Conservation (phyloP, 1,140 invertebrate genomes). For the Cydia amplana region DNA sequence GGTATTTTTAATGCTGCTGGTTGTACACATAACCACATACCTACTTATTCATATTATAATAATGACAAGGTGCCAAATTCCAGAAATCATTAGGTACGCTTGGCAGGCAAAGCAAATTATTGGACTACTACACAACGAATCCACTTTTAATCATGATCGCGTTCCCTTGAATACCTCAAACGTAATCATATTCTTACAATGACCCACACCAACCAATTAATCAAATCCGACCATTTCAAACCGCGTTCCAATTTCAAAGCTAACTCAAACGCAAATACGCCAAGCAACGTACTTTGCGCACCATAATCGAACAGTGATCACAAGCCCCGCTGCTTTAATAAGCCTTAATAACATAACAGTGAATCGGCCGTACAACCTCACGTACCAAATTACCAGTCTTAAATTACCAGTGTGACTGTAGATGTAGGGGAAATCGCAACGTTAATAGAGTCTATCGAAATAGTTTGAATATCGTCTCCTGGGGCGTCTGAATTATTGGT, state of each 20-base stretch:
- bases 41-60: no score
- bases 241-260: slow-evolving; percentile 19
- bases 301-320: slow-evolving; percentile 44
- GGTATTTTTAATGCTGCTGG: no score
- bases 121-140: no score
- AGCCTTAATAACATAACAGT: slow-evolving; percentile 45
- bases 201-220: neutral
- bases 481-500: slow-evolving; percentile 69
- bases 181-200: neutral
- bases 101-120: no score
- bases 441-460: slow-evolving; percentile 63
- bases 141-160: neutral
- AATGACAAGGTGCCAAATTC: no score
- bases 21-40: no score
- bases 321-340: slow-evolving; percentile 42
- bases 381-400: slow-evolving; percentile 55
- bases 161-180: slow-evolving; percentile 9
- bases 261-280: slow-evolving; percentile 22
- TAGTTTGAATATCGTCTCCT: slow-evolving; percentile 57
- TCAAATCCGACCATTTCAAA: slow-evolving; percentile 27
- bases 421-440: slow-evolving; percentile 63
- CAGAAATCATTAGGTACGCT: no score
- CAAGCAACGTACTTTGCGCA: slow-evolving; percentile 29
- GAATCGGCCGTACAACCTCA: slow-evolving; percentile 40
- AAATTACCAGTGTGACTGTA: slow-evolving; percentile 53